Percentiles rank a stretch among this genome's conserved stretches.
Evolutionary conservation across 2,113 vertebrate species (phyloP).

Genomic region (Daboia siamensis): DNA sequence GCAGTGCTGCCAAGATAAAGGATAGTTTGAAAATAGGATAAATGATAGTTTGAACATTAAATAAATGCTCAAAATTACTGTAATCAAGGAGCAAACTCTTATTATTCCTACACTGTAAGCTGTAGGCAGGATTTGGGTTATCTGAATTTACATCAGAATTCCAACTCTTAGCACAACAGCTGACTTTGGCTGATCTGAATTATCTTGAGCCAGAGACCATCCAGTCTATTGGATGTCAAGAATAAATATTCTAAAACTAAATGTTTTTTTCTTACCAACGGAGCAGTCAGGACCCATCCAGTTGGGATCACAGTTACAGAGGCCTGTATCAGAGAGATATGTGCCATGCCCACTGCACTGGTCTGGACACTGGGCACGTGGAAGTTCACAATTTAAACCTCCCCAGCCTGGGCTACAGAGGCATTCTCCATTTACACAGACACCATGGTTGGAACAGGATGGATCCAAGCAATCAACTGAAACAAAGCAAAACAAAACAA

Average conservation of each 20-base stretch:
- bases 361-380: slow-evolving; percentile 91
- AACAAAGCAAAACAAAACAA: slow-evolving; percentile 15
- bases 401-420: slow-evolving; percentile 98
- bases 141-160: background rate
- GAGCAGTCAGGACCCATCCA: slow-evolving; percentile 99
- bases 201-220: background rate
- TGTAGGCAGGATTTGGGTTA: background rate
- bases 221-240: background rate
- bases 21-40: slow-evolving; percentile 9
- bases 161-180: background rate
- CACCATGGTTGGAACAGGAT: slow-evolving; percentile 91
- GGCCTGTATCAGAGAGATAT: slow-evolving; percentile 90
- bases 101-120: background rate
- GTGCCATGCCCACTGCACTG: slow-evolving; percentile 96
- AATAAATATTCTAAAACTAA: background rate
- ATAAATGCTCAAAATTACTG: slow-evolving; percentile 10
- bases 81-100: background rate
- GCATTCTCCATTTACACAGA: slow-evolving; percentile 94
- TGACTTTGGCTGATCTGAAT: fast-evolving
- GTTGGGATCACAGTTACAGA: slow-evolving; percentile 95
- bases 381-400: slow-evolving; percentile 90
- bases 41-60: slow-evolving; percentile 2
- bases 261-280: slow-evolving; percentile 76
- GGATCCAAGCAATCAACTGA: slow-evolving; percentile 95
- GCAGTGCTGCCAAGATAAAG: background rate